phyloP scores from a whole-genome alignment of 2,113 vertebrate genomes.

The Grallaria varia region DNA sequence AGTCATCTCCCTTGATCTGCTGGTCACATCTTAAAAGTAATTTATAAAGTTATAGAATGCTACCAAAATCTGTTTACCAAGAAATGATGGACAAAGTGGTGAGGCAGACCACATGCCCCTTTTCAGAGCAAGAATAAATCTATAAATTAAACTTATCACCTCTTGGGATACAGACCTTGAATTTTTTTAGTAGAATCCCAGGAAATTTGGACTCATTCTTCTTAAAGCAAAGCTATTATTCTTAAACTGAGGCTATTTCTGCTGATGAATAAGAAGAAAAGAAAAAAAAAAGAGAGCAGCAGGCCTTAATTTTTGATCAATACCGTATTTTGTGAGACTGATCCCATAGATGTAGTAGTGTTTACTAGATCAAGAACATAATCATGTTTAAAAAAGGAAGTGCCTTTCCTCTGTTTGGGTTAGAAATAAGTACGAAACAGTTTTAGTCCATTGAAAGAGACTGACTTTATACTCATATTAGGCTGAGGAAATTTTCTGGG shows the following conservation, averaged over 20 bases:
- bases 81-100: not conserved
- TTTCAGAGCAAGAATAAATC: not conserved
- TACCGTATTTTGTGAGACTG: not conserved
- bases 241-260: not conserved
- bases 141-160: not conserved
- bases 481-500: not conserved
- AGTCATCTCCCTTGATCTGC: not conserved
- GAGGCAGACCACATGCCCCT: not conserved
- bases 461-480: not conserved
- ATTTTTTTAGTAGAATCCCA: not conserved
- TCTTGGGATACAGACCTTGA: not conserved
- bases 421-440: not conserved
- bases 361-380: not conserved
- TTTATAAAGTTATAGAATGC: not conserved
- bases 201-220: not conserved
- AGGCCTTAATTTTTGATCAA: not conserved
- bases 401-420: accelerated
- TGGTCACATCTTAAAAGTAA: not conserved
- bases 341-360: not conserved
- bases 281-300: not conserved
- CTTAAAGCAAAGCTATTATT: not conserved
- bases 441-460: not conserved
- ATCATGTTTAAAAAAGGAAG: not conserved
- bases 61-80: not conserved
- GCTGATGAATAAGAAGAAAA: not conserved